Percentiles rank a stretch among this genome's conserved stretches.
phyloP scores from a whole-genome alignment of 2,888 invertebrate genomes.

The Campoletis raptor region DNA sequence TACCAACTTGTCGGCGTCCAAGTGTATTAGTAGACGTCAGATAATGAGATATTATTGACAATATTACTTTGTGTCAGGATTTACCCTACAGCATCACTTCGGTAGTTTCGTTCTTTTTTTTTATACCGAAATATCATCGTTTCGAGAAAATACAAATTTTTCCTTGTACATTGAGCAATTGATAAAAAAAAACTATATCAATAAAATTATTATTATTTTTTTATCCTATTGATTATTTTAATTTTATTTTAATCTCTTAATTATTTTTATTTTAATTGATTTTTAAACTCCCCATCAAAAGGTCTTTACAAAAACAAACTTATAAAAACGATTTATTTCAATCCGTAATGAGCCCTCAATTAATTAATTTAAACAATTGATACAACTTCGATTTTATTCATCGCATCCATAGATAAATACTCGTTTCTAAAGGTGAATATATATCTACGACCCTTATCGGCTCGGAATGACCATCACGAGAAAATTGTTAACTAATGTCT shows the following conservation, averaged over 20 bases:
- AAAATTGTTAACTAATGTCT: conserved; percentile 8
- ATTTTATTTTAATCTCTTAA: too few relatives aligned
- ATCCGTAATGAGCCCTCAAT: background rate
- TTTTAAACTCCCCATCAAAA: too few relatives aligned
- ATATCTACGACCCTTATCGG: background rate
- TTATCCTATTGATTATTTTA: background rate
- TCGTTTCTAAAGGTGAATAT: background rate
- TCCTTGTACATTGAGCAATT: background rate
- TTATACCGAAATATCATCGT: background rate
- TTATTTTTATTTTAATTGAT: background rate
- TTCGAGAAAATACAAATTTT: background rate
- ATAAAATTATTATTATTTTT: too few relatives aligned
- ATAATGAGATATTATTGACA: conserved; percentile 18
- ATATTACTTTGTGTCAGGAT: background rate
- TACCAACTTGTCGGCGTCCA: conserved; percentile 55
- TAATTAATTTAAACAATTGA: background rate
- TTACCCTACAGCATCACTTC: conserved; percentile 18
- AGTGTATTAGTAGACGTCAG: background rate
- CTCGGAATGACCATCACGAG: conserved; percentile 1
- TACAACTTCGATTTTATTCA: background rate
- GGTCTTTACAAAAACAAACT: too few relatives aligned
- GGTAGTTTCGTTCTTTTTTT: background rate
- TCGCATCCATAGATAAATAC: background rate
- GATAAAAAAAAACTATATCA: too few relatives aligned
- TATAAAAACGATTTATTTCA: too few relatives aligned